A percentile compares a stretch with the other conserved stretches of the same genome.
Conservation (phyloP, 2,888 invertebrate genomes). For the Phrixothrix hirtus region DNA sequence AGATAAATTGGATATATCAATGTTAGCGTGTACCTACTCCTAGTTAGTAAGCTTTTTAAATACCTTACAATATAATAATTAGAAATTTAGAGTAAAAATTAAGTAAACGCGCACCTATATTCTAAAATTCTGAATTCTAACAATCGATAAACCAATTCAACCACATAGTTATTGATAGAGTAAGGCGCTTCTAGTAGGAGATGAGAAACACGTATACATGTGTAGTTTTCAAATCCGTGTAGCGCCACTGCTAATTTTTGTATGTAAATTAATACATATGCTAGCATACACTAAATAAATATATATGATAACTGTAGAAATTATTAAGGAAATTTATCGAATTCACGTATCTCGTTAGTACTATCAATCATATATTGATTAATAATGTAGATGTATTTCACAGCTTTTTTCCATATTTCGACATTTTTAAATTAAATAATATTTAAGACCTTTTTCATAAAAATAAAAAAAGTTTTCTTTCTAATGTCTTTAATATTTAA, state of each 20-base stretch:
- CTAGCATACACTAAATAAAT: slow-evolving; percentile 7
- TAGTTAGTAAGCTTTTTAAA: slow-evolving; percentile 22
- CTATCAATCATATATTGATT: not conserved
- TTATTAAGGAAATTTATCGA: slow-evolving; percentile 5
- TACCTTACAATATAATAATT: slow-evolving; percentile 12
- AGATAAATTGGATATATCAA: slow-evolving; percentile 15
- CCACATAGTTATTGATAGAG: slow-evolving; percentile 4
- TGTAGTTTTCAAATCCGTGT: not conserved
- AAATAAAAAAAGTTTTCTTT: no score
- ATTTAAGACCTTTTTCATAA: no score
- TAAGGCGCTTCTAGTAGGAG: slow-evolving; percentile 8
- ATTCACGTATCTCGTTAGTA: slow-evolving; percentile 7
- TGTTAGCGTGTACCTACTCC: slow-evolving; percentile 13
- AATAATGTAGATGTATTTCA: not conserved
- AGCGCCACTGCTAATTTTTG: slow-evolving; percentile 11
- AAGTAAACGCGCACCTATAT: slow-evolving; percentile 39
- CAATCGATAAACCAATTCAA: slow-evolving; percentile 29
- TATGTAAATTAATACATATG: slow-evolving; percentile 6
- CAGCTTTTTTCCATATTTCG: no score
- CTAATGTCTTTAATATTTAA: no score
- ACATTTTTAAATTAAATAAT: no score
- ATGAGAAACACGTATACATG: not conserved
- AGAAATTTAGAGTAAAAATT: slow-evolving; percentile 14
- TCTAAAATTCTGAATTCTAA: slow-evolving; percentile 43
- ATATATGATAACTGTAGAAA: slow-evolving; percentile 1